A percentile compares a stretch with the other conserved stretches of the same genome.
Evolutionary conservation across 2,797 vertebrate genomes (phyloP).

Genomic region (Mycteria americana): DNA sequence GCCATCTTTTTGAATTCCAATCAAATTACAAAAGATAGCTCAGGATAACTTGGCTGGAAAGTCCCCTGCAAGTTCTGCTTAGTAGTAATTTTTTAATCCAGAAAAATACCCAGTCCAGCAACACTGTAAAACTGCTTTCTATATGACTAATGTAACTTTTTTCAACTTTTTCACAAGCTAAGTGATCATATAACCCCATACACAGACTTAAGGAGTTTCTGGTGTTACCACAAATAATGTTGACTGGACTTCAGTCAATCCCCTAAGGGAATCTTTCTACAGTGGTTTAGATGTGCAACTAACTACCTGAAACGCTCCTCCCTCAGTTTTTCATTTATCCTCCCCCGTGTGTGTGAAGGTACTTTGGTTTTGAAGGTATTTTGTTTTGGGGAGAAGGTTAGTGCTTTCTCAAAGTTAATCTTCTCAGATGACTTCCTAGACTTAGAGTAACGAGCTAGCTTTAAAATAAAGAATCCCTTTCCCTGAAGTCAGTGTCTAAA

Average conservation of each 20-base stretch:
- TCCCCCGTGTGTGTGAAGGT: neutral
- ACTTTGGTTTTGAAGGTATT: neutral
- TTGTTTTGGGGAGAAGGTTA: neutral
- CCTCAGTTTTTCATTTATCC: neutral
- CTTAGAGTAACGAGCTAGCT: neutral
- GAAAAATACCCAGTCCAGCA: neutral
- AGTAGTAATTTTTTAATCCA: neutral
- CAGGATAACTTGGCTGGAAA: neutral
- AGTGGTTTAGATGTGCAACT: neutral
- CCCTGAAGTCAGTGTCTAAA: neutral
- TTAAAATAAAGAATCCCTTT: neutral
- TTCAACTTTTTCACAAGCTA: neutral
- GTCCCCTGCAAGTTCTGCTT: neutral
- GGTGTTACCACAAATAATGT: neutral
- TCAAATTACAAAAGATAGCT: neutral
- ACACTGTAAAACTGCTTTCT: neutral
- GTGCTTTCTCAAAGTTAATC: neutral
- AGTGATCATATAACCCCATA: neutral
- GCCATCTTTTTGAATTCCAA: neutral
- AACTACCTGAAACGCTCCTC: neutral
- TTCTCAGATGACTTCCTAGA: neutral
- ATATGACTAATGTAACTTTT: fast-evolving
- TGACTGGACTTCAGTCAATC: fast-evolving
- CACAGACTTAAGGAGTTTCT: neutral
- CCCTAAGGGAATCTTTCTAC: neutral